A percentile compares a stretch with the other conserved stretches of the same genome.
Conservation (phyloP, 2,888 invertebrate genomes). For the Philhelius pedissequus region DNA sequence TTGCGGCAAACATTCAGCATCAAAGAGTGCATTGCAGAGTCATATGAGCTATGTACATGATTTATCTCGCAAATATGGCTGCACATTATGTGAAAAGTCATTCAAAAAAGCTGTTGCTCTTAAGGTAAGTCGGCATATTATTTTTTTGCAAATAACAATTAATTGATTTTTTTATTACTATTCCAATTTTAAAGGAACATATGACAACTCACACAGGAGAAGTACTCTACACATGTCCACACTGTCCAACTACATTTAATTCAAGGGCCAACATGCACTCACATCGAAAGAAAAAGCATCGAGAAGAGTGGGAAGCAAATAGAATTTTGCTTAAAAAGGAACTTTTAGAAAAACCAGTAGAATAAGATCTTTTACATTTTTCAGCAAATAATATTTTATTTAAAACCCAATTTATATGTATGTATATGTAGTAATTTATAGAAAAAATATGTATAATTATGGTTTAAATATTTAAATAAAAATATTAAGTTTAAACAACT, state of each 20-base stretch:
- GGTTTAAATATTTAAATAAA: not conserved
- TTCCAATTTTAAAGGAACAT: slow-evolving; percentile 69
- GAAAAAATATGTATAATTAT: not conserved
- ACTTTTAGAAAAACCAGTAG: not conserved
- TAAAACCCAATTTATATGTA: not conserved
- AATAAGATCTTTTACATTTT: not conserved
- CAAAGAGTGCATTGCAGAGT: slow-evolving; percentile 70
- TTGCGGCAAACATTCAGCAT: slow-evolving; percentile 70
- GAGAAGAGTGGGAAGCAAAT: slow-evolving; percentile 71
- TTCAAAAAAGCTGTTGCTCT: slow-evolving; percentile 71
- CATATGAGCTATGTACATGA: slow-evolving; percentile 70
- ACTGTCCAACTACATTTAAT: slow-evolving; percentile 73
- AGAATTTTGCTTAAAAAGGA: slow-evolving; percentile 43
- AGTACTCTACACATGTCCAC: slow-evolving; percentile 71
- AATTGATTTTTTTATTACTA: not conserved
- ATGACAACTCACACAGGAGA: slow-evolving; percentile 73
- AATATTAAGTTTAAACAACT: not conserved
- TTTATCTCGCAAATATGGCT: slow-evolving; percentile 63
- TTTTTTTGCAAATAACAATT: not conserved
- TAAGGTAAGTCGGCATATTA: not conserved
- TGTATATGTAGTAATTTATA: not conserved
- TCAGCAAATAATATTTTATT: not conserved
- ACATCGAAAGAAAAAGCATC: slow-evolving; percentile 73
- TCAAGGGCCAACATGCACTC: slow-evolving; percentile 73
- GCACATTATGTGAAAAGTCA: slow-evolving; percentile 73